These are phyloP conservation scores for Ranitomeya variabilis DNA, from an alignment of 2,113 vertebrate genomes.

Conservation along the genomic window DNA sequence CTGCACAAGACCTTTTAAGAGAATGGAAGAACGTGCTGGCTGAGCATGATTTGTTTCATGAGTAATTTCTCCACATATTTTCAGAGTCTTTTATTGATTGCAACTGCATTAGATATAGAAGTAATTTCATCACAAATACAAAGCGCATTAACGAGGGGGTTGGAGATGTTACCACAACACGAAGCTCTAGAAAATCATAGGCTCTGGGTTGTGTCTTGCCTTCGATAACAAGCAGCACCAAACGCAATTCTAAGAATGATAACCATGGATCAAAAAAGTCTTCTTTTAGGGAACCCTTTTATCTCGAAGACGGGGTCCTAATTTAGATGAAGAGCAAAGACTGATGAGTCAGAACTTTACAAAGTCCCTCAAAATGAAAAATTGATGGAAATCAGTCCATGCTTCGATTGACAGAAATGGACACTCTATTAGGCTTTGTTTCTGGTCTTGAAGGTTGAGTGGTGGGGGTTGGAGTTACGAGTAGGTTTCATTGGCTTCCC, in stretches of 20 bases:
- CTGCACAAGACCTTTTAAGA: conserved; percentile 41
- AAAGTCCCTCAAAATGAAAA: no score
- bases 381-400: no score
- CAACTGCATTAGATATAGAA: conserved; percentile 54
- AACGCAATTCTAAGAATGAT: background rate
- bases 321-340: no score
- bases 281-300: background rate
- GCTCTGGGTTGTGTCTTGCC: background rate
- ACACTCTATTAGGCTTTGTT: no score
- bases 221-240: background rate
- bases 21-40: conserved; percentile 48
- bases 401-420: no score
- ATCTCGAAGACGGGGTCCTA: no score
- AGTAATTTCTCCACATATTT: conserved; percentile 47
- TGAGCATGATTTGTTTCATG: conserved; percentile 50
- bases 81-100: conserved; percentile 56
- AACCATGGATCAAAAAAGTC: background rate
- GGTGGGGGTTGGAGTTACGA: no score
- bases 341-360: no score
- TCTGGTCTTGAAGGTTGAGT: no score
- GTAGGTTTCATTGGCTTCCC: no score
- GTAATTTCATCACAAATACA: conserved; percentile 54
- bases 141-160: conserved; percentile 32
- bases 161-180: conserved; percentile 23
- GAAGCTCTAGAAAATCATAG: background rate